Evolutionary conservation across 2,888 invertebrate genomes (phyloP), one percentile per base, ranked within the genome.

Genomic region (Willowsia nigromaculata): DNA sequence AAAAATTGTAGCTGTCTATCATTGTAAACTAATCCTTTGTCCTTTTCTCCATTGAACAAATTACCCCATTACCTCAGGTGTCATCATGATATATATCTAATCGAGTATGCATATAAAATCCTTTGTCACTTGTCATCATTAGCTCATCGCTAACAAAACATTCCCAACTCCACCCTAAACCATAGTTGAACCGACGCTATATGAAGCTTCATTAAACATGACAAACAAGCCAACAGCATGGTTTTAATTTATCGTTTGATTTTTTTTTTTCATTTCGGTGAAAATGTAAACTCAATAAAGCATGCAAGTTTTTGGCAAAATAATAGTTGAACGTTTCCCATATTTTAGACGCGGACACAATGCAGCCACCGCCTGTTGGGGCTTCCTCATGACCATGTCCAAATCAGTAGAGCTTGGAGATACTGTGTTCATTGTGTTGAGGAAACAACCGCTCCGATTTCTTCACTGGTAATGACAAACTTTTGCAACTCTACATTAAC

Each of bases 281-380:
- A n/a, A n/a, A n/a, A n/a, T n/a, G n/a, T n/a, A n/a, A n/a, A n/a
- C 9, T 37, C 37, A 37, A 37, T 37, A 47, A 2, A 47, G 47
- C 47, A 47, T 50, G n/a, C 1, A 1, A 15, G 4, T 50, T n/a
- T 50, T n/a, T 50, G 18, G 50, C n/a, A 50, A 50, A 50, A 50
- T 18, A 50, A 50, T 50, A 50, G 18, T 83, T n/a, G 0, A 27
- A 33, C 3, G 15, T n/a, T 83, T 37, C 18, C 74, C 53, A 78
- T 74, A 62, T 88, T 83, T 22, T 80, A 91, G 91, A 81, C 85
- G 89, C 65, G 93, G 93, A 80, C 93, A 93, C 90, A 93, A 94
- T 89, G 94, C 94, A 30, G 94, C 95, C 4, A 94, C 95, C 7
- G 94, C 94, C 37, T 95, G 95, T 93, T 95, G 95, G 95, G 94